Evolutionary conservation across 92 coral and sea anemone species (phyloP).

Genomic region (Zoanthus sansibaricus): DNA sequence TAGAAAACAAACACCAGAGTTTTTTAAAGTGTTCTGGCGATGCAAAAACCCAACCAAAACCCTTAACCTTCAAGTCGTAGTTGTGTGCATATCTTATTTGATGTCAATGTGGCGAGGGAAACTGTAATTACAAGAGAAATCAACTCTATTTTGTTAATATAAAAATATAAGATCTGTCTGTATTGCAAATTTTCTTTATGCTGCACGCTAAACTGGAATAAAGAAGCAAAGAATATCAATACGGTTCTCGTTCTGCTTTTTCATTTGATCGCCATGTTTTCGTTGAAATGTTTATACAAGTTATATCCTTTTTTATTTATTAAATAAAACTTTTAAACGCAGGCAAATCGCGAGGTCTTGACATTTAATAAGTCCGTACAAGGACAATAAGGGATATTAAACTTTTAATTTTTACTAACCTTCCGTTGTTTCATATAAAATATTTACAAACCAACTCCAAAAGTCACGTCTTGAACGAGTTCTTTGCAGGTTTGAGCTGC

Average conservation of each 20-base stretch:
- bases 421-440: slow-evolving; percentile 46
- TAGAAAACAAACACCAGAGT: too few species aligned
- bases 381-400: not conserved
- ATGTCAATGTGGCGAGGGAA: not conserved
- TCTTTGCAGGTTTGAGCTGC: slow-evolving; percentile 24
- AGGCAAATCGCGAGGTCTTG: too few species aligned
- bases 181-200: not conserved
- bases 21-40: too few species aligned
- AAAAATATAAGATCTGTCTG: not conserved
- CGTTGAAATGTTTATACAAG: not conserved
- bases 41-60: not conserved
- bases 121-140: not conserved
- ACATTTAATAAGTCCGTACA: not conserved
- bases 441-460: slow-evolving; percentile 53
- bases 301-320: not conserved
- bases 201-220: not conserved
- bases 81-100: not conserved
- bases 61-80: not conserved
- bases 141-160: not conserved
- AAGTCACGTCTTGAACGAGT: not conserved
- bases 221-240: not conserved
- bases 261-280: slow-evolving; percentile 10
- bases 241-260: not conserved
- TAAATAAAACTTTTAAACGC: not conserved
- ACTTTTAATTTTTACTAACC: slow-evolving; percentile 31